Base-by-base conservation (phyloP, 2,797 vertebrate species). In the Parauchenoglanis punctatus region DNA sequence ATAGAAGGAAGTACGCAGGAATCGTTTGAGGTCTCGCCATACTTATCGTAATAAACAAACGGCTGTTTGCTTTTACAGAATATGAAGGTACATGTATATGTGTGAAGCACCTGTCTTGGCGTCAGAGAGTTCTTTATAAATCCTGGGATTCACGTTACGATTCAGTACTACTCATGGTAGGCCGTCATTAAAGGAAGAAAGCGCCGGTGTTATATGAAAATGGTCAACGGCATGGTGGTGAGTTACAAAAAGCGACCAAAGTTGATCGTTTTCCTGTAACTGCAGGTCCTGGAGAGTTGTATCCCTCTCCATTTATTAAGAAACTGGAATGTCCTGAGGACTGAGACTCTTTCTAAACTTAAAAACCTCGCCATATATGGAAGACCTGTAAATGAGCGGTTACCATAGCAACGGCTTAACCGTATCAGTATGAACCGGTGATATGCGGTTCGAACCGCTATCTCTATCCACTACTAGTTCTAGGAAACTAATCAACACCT, bases 321-420 rank as follows among this genome's bases (percentile, higher is more conserved):
- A 8, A 54, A 78, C 35, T 1, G n/a, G 28, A 56, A 18, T 13
- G 6, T 17, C 49, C 52, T 13, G 28, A 31, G 3, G 23, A 40
- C 18, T 78, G 75, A 5, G 75, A 56, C 75, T 78, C 75, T 49
- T 77, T 77, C 49, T 49, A 59, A 59, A 59, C 18, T 20, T 18
- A 20, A 59, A 59, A 59, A 59, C 18, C 56, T 54, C 54, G 40
- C 40, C 40, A 40, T 40, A 40, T 40, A 40, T 40, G 40, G 40
- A 40, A 40, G 40, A 40, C 61, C 61, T 63, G 67, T 35, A 17
- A 40, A 2, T 25, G 23, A 54, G 0, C 25, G n/a, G 80, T 65
- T 81, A 46, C 59, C 80, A 28, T 81, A n/a, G 78, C 78, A 35
- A 77, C 73, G 25, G 28, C n/a, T 73, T 25, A 40, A 72, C 20